Evolutionary conservation across 2,888 invertebrate genomes (phyloP).

Genomic region (Drosophila anomalata): DNA sequence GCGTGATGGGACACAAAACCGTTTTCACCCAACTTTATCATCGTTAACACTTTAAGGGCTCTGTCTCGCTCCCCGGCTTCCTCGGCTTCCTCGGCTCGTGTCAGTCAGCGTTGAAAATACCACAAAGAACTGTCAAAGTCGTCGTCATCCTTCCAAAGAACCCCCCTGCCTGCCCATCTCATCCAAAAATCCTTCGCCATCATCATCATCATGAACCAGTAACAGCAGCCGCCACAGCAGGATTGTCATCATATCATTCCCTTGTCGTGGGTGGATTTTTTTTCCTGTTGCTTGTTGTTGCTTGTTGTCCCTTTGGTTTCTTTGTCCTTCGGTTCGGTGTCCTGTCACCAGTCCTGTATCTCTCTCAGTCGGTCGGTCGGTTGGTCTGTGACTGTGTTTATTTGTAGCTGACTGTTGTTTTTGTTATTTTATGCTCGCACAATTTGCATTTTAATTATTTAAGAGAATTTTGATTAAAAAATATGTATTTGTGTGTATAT

Average conservation of each 20-base stretch:
- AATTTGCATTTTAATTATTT: conserved; percentile 83
- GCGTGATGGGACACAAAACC: conserved; percentile 6
- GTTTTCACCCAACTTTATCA: conserved; percentile 51
- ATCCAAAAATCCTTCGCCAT: conserved; percentile 22
- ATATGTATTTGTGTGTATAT: conserved; percentile 51
- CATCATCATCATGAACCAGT: conserved; percentile 33
- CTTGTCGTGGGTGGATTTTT: conserved; percentile 43
- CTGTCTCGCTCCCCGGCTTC: conserved; percentile 13
- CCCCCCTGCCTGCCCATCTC: conserved; percentile 1
- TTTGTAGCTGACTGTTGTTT: conserved; percentile 60
- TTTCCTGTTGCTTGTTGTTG: conserved; percentile 28
- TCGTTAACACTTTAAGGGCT: conserved; percentile 63
- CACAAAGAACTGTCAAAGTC: conserved; percentile 78
- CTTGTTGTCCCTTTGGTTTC: conserved; percentile 58
- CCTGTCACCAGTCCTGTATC: conserved; percentile 46
- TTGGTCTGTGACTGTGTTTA: conserved; percentile 27
- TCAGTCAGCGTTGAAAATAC: conserved; percentile 45
- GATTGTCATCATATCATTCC: conserved; percentile 63
- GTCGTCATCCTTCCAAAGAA: conserved; percentile 40
- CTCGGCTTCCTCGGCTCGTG: conserved; percentile 12
- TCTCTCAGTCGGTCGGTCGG: background rate
- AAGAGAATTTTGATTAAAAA: conserved; percentile 83
- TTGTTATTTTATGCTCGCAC: conserved; percentile 68
- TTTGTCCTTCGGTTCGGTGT: conserved; percentile 59
- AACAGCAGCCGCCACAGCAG: conserved; percentile 31